Evolutionary conservation across 2,888 invertebrate genomes (phyloP), one percentile per base, ranked within the genome.

Genomic region (Oconnorella tubifera): DNA sequence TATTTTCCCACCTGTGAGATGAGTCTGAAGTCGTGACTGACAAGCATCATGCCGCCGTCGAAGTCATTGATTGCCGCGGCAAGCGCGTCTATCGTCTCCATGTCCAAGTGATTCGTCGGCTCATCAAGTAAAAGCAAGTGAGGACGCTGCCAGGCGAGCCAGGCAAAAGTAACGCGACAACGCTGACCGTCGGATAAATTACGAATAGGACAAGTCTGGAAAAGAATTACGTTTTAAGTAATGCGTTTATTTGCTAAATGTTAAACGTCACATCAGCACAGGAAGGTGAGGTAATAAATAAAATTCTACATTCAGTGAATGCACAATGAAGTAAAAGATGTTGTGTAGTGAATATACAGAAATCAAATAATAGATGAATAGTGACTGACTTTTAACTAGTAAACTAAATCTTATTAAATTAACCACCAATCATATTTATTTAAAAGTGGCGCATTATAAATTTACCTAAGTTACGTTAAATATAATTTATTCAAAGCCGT

Each of bases 1-100:
- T n/a, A n/a, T n/a, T n/a, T n/a, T n/a, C n/a, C n/a, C 80, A 96
- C 97, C 88, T 99, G 98, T 84, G 91, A 94, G 71, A 99, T 99
- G 62, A 99, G 89, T 82, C 99, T 87, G 87, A 99, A 99, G 87
- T 99, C 99, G 90, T 99, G 99, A 84, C 95, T 96, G 76, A 99
- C 99, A 29, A 99, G 88, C 70, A 99, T 92, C 90, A 99, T 90
- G 72, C 99, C 99, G 55, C 99, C 99, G n/a, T 95, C 93, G 80
- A 96, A 99, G 78, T 95, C 93, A 80, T 93, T 96, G 76, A 99
- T 90, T 31, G 99, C 99, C 74, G 98, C 97, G 1, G 92, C 99
- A 63, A 99, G 85, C 0, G 98, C 93, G 83, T 99, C 99, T 72
- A 99, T 99, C 0, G 97, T 98, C 71, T 84, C 83, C 51, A 83